phyloP scores from a whole-genome alignment of 1,140 invertebrate species.

The Camponotus vicinus region DNA sequence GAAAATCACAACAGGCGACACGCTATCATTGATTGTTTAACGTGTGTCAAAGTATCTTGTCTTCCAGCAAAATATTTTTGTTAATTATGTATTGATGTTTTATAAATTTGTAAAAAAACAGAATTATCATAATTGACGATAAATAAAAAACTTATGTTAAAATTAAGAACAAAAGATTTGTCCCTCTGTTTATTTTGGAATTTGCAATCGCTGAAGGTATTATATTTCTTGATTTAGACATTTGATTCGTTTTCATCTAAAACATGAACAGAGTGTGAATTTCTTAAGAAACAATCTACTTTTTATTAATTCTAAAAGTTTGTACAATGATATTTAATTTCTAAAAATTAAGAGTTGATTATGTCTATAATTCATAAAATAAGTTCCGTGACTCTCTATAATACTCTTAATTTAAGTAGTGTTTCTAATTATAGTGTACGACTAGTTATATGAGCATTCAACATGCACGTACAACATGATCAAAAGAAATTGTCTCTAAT shows the following conservation, averaged over 20 bases:
- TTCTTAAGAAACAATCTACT: neutral
- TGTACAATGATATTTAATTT: neutral
- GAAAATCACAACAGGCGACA: neutral
- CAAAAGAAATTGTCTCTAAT: neutral
- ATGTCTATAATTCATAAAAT: neutral
- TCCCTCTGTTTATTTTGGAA: neutral
- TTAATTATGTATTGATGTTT: neutral
- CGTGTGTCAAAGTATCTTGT: neutral
- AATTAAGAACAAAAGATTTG: neutral
- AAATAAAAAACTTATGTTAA: neutral
- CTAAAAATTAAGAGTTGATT: neutral
- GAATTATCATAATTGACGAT: neutral
- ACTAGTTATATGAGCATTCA: constrained; percentile 3
- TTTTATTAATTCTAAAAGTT: neutral
- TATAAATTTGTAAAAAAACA: neutral
- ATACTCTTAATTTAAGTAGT: constrained; percentile 15
- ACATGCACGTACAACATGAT: neutral
- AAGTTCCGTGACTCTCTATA: neutral
- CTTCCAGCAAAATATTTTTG: neutral
- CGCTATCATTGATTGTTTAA: neutral
- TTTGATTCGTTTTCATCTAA: constrained; percentile 20
- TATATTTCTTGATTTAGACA: constrained; percentile 14
- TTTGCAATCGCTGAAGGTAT: constrained; percentile 1
- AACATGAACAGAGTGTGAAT: neutral
- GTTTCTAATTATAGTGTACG: constrained; percentile 29